Conservation (phyloP, 1,140 invertebrate genomes). For the Chrysopa pallens region DNA sequence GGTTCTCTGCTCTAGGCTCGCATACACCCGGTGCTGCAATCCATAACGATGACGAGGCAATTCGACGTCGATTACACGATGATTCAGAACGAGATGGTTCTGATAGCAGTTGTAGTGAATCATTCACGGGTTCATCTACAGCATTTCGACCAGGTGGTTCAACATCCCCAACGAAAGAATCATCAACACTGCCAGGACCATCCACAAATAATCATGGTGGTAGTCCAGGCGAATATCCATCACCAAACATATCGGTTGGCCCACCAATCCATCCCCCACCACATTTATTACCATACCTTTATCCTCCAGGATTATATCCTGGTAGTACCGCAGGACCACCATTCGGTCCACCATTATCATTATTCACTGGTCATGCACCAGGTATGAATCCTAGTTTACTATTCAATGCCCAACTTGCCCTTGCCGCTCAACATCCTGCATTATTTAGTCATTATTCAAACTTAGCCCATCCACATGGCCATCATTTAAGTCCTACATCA, state of each 20-base stretch:
- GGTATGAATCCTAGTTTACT: constrained; percentile 53
- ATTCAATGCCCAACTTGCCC: constrained; percentile 62
- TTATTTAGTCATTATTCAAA: constrained; percentile 50
- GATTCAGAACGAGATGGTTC: constrained; percentile 39
- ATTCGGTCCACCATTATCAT: constrained; percentile 44
- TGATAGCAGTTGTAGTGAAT: constrained; percentile 45
- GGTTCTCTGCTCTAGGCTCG: constrained; percentile 29
- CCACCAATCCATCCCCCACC: constrained; percentile 71
- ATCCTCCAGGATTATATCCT: constrained; percentile 69
- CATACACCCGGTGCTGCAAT: constrained; percentile 25
- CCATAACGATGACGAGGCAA: constrained; percentile 26
- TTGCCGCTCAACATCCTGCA: constrained; percentile 64
- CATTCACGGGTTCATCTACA: constrained; percentile 30
- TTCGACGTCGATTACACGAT: constrained; percentile 33
- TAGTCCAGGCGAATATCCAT: constrained; percentile 40
- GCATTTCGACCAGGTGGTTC: constrained; percentile 34
- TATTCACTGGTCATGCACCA: constrained; percentile 32
- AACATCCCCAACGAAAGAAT: constrained; percentile 23
- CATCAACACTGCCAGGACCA: constrained; percentile 24
- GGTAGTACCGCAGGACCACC: constrained; percentile 35
- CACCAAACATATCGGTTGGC: constrained; percentile 71
- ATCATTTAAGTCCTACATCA: constrained; percentile 23
- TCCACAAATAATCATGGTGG: constrained; percentile 18
- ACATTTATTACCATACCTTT: constrained; percentile 70
- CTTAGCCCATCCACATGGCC: constrained; percentile 27